Base-by-base conservation (phyloP, 37 sponge, comb jelly and placozoan genomes). In the Spongia lamella region DNA sequence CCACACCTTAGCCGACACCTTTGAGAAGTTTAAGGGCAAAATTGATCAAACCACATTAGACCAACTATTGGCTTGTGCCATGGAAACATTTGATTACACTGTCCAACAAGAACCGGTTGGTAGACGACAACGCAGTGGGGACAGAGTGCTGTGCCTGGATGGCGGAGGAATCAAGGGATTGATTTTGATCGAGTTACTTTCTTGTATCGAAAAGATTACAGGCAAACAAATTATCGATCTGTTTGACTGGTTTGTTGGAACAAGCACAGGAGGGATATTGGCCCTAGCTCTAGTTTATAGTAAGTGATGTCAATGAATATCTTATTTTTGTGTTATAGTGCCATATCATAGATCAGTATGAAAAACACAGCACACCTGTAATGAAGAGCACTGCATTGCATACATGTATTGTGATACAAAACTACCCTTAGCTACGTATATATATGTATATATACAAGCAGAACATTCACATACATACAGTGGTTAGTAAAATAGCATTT, bases 221-320 rank as follows among this genome's bases (percentile, higher is more conserved):
- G 77, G 77, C 15, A 24, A 20, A 27, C 58, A 32, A 69, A 80
- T 87, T 7, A 61, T 36, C 19, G 77, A 81, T 27, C 61, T 87
- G 40, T 87, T 87, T 76, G 87, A 87, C 53, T 87, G 87, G 87
- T 68, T 87, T 19, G 77, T 87, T 21, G 87, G 87, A 0, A 87
- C 87, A 20, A 70, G 74, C 13, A 87, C 77, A 53, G 87, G 87
- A 52, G 87, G 77, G 39, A 76, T 87, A 13, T 29, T 81, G 6
- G 75, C 82, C 20, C 70, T 87, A 1, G 77, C 52, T 19, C 37
- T 87, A 22, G 82, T 87, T 3, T 87, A 87, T 60, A 64, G 87
- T 87, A 39, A 79, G 84, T 66, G 5, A 7, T 27, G 14, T 32
- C 15, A 62, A 39, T 1, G 1, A 38, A 52, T 27, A 14, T 75